Conservation (phyloP, 2,113 vertebrate genomes). For the Pachyramphus minor region DNA sequence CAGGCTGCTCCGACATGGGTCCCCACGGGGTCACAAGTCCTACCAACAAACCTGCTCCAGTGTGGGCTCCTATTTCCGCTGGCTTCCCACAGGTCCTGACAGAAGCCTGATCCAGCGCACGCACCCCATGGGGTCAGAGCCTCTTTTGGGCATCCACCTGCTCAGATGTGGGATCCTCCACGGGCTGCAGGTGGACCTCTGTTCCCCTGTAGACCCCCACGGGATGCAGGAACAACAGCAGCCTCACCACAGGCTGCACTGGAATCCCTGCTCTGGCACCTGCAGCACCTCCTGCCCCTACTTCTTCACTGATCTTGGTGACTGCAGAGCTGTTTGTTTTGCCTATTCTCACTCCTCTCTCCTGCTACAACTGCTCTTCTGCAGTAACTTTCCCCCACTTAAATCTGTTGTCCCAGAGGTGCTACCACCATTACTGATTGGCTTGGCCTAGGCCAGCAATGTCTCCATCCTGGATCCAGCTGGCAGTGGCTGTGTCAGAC, state of each 20-base stretch:
- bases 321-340: background rate
- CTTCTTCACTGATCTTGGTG: background rate
- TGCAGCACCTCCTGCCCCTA: background rate
- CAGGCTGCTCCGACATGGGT: background rate
- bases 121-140: background rate
- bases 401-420: background rate
- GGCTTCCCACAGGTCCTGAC: background rate
- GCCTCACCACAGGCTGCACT: background rate
- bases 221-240: background rate
- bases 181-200: rapidly evolving
- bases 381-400: background rate
- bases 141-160: background rate
- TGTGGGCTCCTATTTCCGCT: background rate
- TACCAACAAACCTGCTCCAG: background rate
- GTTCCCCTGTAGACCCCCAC: background rate
- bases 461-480: background rate
- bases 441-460: background rate
- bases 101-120: background rate
- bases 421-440: background rate
- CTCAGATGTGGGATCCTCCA: background rate
- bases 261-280: rapidly evolving
- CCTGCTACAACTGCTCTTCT: background rate
- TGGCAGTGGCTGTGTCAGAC: background rate
- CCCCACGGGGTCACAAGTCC: too few species aligned
- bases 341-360: background rate